Conservation (phyloP, 2,888 invertebrate genomes). For the Allacma fusca region DNA sequence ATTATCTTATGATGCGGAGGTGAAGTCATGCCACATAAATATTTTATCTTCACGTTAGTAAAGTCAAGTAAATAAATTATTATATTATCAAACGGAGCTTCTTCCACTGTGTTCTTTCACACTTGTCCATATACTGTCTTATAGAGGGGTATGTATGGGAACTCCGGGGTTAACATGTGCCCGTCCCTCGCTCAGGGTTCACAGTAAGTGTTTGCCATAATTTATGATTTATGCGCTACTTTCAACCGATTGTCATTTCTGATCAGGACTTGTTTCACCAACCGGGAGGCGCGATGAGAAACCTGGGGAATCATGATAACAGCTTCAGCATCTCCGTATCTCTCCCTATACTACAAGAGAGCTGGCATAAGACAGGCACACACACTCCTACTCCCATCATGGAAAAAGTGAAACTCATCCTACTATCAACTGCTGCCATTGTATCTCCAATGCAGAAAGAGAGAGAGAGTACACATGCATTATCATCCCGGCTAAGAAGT, state of each 20-base stretch:
- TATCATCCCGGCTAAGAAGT: no score
- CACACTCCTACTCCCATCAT: no score
- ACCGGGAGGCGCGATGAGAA: neutral
- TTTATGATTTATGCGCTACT: slow-evolving; percentile 23
- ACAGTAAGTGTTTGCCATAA: slow-evolving; percentile 3
- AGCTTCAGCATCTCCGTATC: no score
- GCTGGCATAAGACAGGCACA: no score
- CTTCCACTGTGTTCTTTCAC: neutral
- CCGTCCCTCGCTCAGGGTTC: no score
- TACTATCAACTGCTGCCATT: no score
- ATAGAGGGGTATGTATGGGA: no score
- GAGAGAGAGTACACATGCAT: no score
- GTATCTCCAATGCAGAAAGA: no score
- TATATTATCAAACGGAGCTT: slow-evolving; percentile 16
- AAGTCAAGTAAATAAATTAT: slow-evolving; percentile 1
- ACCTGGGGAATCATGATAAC: neutral
- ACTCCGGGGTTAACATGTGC: neutral
- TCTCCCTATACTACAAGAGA: neutral
- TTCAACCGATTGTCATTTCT: slow-evolving; percentile 21
- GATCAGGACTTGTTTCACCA: slow-evolving; percentile 18
- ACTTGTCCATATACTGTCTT: neutral
- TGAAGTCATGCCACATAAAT: neutral
- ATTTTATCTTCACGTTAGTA: slow-evolving; percentile 7
- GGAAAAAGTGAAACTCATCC: no score
- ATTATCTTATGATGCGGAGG: neutral